These are phyloP conservation scores for Istiophorus platypterus DNA, from an alignment of 2,113 vertebrate genomes.

Conservation along the genomic window DNA sequence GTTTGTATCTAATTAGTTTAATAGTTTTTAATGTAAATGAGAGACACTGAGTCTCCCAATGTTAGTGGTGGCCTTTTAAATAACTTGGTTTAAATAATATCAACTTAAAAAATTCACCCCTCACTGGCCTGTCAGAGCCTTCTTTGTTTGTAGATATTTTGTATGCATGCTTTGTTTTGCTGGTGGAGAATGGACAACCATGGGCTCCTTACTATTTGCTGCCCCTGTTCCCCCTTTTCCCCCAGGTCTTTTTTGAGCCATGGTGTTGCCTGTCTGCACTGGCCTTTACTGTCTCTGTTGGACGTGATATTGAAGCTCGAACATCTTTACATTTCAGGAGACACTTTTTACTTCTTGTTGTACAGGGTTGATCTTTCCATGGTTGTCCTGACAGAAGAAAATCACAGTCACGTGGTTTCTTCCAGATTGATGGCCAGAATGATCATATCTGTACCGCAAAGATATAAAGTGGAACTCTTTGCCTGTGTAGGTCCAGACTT, in stretches of 20 bases:
- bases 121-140: background rate
- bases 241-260: slow-evolving; percentile 91
- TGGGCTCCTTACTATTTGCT: slow-evolving; percentile 84
- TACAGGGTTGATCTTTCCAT: slow-evolving; percentile 45
- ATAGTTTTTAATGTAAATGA: background rate
- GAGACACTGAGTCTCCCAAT: background rate
- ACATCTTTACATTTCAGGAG: background rate
- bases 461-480: slow-evolving; percentile 14
- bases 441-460: slow-evolving; percentile 60
- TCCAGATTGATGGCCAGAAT: slow-evolving; percentile 55
- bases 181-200: slow-evolving; percentile 87
- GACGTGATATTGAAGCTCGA: slow-evolving; percentile 22
- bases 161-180: background rate
- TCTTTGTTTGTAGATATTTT: background rate
- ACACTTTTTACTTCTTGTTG: slow-evolving; percentile 23
- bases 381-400: slow-evolving; percentile 50
- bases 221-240: background rate
- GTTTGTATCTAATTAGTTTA: background rate
- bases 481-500: slow-evolving; percentile 31
- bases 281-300: slow-evolving; percentile 90
- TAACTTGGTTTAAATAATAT: background rate
- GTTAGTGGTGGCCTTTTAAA: background rate
- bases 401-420: slow-evolving; percentile 34
- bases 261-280: slow-evolving; percentile 97
- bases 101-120: background rate